Evolutionary conservation across 2,113 vertebrate genomes (phyloP).

Genomic region (Tychaedon coryphoeus): DNA sequence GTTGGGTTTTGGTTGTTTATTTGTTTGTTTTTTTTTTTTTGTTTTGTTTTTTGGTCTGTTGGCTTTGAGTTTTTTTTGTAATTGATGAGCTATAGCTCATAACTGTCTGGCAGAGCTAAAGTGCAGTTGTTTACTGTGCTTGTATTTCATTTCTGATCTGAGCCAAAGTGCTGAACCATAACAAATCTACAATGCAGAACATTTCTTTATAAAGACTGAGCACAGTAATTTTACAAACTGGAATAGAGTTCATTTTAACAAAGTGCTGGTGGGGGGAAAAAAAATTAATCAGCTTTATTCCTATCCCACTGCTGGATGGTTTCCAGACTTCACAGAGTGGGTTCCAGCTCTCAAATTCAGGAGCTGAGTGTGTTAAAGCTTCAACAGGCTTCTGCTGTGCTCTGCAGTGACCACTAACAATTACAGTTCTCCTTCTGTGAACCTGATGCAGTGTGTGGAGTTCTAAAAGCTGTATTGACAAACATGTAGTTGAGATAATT

Average conservation of each 20-base stretch:
- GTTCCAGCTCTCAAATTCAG: neutral
- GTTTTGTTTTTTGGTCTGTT: too few species aligned
- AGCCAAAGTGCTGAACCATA: constrained; percentile 1
- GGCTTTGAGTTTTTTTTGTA: neutral
- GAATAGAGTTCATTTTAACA: constrained; percentile 4
- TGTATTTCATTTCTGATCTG: constrained; percentile 7
- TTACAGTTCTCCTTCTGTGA: neutral
- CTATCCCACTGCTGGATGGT: neutral
- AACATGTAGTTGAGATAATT: constrained; percentile 1
- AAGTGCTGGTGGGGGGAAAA: neutral
- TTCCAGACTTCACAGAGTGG: neutral
- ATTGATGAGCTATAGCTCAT: neutral
- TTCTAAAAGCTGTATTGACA: constrained; percentile 40
- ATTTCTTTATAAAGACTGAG: constrained; percentile 11
- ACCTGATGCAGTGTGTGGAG: neutral
- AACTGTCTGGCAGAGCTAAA: neutral
- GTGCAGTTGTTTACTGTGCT: neutral
- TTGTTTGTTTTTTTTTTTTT: too few species aligned
- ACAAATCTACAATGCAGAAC: neutral
- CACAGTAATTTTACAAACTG: neutral
- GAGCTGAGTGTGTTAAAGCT: neutral
- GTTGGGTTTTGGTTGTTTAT: too few species aligned
- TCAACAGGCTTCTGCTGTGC: constrained; percentile 19
- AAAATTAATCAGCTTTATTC: neutral
- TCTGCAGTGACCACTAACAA: neutral